Conservation (phyloP, 2,888 invertebrate genomes). For the Scotopteryx bipunctaria region DNA sequence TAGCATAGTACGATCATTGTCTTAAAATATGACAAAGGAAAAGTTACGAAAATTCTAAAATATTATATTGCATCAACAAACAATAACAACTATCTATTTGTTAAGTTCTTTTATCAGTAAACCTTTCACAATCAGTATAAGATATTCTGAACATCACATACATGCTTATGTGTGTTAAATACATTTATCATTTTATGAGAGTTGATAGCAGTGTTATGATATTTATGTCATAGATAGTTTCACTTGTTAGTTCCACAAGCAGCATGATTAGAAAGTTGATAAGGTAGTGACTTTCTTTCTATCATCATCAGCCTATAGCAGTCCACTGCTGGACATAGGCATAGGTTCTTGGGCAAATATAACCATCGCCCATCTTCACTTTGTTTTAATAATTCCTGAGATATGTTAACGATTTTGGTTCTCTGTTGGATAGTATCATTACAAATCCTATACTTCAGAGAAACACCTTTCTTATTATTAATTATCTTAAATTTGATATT, state of each 20-base stretch:
- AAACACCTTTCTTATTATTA: too few relatives aligned
- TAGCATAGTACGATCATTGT: too few relatives aligned
- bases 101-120: slow-evolving; percentile 11
- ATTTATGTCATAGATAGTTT: slow-evolving; percentile 7
- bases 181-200: slow-evolving; percentile 2
- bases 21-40: too few relatives aligned
- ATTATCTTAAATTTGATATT: too few relatives aligned
- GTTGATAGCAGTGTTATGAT: slow-evolving; percentile 1
- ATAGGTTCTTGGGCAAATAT: too few relatives aligned
- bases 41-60: too few relatives aligned
- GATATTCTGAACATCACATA: slow-evolving; percentile 1
- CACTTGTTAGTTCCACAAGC: not conserved
- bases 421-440: too few relatives aligned
- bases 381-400: too few relatives aligned
- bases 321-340: too few relatives aligned
- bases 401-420: too few relatives aligned
- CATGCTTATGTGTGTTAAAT: not conserved
- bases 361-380: too few relatives aligned
- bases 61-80: not conserved
- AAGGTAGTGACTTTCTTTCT: not conserved
- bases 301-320: not conserved
- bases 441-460: too few relatives aligned
- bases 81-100: not conserved
- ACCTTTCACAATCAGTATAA: slow-evolving; percentile 2
- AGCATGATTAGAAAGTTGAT: slow-evolving; percentile 10